A percentile compares a stretch with the other conserved stretches of the same genome.
Evolutionary conservation across 2,888 invertebrate genomes (phyloP).

Genomic region (Leucophenga montana): DNA sequence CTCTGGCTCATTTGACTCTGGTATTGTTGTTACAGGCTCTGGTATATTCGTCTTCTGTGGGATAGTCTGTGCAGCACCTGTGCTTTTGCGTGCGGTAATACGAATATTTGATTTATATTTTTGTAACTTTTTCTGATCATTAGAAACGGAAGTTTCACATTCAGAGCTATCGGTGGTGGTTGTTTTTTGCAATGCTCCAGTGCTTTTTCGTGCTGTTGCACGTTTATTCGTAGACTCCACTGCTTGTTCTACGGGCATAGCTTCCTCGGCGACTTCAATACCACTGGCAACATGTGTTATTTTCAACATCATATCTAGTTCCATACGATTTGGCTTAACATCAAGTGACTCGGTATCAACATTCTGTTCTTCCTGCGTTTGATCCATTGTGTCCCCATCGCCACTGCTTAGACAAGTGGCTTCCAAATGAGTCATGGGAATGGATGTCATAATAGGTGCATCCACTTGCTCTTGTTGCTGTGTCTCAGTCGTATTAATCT

Average conservation of each 20-base stretch:
- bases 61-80: not conserved
- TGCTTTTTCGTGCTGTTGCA: conserved; percentile 49
- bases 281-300: conserved; percentile 66
- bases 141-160: no score
- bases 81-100: not conserved
- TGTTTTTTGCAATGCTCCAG: conserved; percentile 39
- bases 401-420: conserved; percentile 44
- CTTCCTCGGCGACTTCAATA: conserved; percentile 54
- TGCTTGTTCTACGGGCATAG: conserved; percentile 39
- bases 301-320: conserved; percentile 64
- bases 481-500: conserved; percentile 19
- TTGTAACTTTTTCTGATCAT: not conserved
- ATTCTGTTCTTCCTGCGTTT: conserved; percentile 5
- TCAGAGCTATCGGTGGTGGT: conserved; percentile 15
- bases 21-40: no score
- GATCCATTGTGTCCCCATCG: not conserved
- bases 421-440: conserved; percentile 62
- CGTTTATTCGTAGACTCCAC: conserved; percentile 38
- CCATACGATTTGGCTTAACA: conserved; percentile 66
- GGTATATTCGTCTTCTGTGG: not conserved
- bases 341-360: conserved; percentile 46
- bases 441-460: conserved; percentile 63
- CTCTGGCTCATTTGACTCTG: not conserved
- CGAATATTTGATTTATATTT: not conserved
- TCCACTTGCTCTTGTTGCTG: conserved; percentile 21